Conservation (phyloP, 1,140 invertebrate genomes). For the Holotrichia oblita region DNA sequence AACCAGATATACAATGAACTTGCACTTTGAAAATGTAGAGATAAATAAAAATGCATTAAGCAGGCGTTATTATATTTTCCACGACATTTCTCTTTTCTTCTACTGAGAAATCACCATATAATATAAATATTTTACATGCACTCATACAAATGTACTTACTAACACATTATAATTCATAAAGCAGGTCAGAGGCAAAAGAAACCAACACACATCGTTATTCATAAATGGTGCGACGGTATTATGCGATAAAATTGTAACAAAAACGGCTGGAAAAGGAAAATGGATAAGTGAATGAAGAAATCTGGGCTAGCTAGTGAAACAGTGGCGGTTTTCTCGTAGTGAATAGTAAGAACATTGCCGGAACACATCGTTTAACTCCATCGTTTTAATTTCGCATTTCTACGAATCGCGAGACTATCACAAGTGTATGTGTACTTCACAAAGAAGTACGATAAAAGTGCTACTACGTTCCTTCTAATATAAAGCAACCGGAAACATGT, state of each 20-base stretch:
- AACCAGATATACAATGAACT: not conserved
- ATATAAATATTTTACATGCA: not conserved
- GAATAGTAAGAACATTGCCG: not conserved
- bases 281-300: conserved; percentile 19
- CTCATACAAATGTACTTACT: not conserved
- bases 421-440: not conserved
- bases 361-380: not conserved
- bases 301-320: conserved; percentile 34
- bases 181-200: conserved; percentile 33
- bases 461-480: not conserved
- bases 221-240: conserved; percentile 4
- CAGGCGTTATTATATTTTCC: not conserved
- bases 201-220: conserved; percentile 30
- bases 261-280: not conserved
- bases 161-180: conserved; percentile 10
- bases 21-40: not conserved
- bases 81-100: conserved; percentile 29
- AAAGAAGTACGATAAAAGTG: not conserved
- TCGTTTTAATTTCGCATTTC: not conserved
- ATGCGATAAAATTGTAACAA: not conserved
- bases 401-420: not conserved
- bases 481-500: conserved; percentile 19
- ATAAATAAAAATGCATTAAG: not conserved
- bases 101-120: conserved; percentile 26
- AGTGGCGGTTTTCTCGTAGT: conserved; percentile 20